phyloP scores from a whole-genome alignment of 2,797 vertebrate genomes.

The Allobates femoralis region DNA sequence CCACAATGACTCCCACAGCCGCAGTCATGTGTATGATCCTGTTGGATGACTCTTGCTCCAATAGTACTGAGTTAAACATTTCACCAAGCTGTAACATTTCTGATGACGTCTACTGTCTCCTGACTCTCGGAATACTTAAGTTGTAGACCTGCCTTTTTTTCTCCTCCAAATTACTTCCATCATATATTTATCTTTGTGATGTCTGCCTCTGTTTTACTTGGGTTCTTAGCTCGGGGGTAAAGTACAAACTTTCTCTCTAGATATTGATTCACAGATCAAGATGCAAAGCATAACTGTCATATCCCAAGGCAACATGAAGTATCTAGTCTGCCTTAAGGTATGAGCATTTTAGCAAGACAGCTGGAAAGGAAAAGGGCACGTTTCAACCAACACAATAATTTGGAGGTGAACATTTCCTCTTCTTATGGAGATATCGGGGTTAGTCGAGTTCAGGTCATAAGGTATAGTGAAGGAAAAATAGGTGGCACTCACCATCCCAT shows the following conservation, averaged over 20 bases:
- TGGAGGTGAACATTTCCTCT: neutral
- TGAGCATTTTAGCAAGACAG: neutral
- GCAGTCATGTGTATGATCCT: neutral
- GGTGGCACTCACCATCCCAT: too few species aligned
- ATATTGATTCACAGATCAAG: neutral
- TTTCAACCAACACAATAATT: neutral
- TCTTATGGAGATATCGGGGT: too few species aligned
- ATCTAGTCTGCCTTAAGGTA: neutral
- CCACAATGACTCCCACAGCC: too few species aligned
- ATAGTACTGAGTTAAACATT: neutral
- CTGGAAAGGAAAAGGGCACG: neutral
- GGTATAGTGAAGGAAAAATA: too few species aligned
- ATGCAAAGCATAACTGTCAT: neutral
- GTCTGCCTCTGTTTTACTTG: neutral
- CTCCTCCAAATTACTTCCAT: neutral
- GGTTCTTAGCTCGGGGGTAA: neutral
- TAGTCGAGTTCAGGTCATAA: too few species aligned
- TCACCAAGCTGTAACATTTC: neutral
- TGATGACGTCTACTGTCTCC: neutral
- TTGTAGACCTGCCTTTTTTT: neutral
- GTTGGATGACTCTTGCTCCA: too few species aligned
- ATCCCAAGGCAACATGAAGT: constrained; percentile 5
- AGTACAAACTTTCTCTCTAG: neutral
- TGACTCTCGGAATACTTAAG: too few species aligned
- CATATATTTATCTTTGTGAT: neutral